phyloP scores from a whole-genome alignment of 2,888 invertebrate genomes.

The Bruchidius siliquastri region DNA sequence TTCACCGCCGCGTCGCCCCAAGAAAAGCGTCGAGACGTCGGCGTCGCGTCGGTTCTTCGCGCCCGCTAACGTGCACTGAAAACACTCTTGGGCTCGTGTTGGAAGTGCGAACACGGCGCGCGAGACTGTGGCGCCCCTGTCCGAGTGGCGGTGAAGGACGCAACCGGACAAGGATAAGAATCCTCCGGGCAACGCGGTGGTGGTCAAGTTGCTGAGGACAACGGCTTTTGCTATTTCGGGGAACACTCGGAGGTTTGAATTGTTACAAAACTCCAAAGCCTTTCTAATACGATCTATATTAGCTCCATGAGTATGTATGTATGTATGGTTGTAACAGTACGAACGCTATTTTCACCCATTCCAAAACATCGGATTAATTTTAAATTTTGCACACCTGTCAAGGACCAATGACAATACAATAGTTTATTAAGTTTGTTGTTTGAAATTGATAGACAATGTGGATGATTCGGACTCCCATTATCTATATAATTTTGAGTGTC shows the following conservation, averaged over 20 bases:
- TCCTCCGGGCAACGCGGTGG: neutral
- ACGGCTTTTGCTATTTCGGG: neutral
- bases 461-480: too few species aligned
- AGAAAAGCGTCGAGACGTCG: neutral
- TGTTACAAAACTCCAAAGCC: too few species aligned
- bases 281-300: too few species aligned
- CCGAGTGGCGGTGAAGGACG: neutral
- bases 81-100: neutral
- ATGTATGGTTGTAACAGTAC: too few species aligned
- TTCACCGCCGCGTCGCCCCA: neutral
- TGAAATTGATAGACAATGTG: too few species aligned
- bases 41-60: slow-evolving; percentile 1
- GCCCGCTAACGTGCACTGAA: neutral
- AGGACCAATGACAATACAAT: too few species aligned
- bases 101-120: neutral
- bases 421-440: too few species aligned
- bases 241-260: neutral
- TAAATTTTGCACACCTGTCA: too few species aligned
- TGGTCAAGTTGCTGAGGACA: neutral
- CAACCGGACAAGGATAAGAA: neutral
- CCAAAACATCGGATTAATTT: too few species aligned
- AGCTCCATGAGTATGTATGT: too few species aligned
- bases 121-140: neutral
- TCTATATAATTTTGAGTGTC: too few species aligned
- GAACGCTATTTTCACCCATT: too few species aligned